A percentile compares a stretch with the other conserved stretches of the same genome.
Evolutionary conservation across 2,113 vertebrate genomes (phyloP).

Genomic region (Cygnus buccinator): DNA sequence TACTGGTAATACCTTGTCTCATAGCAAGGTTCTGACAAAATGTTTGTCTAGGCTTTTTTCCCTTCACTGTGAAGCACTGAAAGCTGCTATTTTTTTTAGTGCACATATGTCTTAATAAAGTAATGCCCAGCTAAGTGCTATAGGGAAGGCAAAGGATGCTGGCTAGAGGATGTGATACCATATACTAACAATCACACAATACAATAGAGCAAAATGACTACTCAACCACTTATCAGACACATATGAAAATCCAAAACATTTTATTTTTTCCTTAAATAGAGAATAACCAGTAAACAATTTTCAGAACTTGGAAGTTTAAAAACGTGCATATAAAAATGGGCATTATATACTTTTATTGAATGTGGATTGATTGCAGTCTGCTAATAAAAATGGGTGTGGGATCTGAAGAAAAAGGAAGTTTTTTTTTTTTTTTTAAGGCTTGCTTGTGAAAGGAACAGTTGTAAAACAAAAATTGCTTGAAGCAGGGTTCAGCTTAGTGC

Average conservation of each 20-base stretch:
- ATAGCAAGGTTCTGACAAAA: constrained; percentile 92
- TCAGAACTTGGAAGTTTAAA: constrained; percentile 91
- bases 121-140: constrained; percentile 98
- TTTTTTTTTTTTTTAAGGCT: constrained; percentile 90
- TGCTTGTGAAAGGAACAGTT: constrained; percentile 90
- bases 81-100: constrained; percentile 93
- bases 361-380: constrained; percentile 86
- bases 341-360: constrained; percentile 87
- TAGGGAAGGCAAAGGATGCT: constrained; percentile 88
- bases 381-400: constrained; percentile 89
- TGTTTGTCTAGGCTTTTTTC: constrained; percentile 94
- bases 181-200: constrained; percentile 87
- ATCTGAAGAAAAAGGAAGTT: constrained; percentile 85
- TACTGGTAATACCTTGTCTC: constrained; percentile 92
- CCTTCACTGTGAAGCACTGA: constrained; percentile 95
- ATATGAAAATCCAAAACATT: constrained; percentile 88
- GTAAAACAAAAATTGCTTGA: constrained; percentile 86
- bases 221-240: constrained; percentile 88
- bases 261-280: constrained; percentile 89
- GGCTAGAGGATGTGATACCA: constrained; percentile 84
- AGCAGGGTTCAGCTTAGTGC: constrained; percentile 90
- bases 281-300: constrained; percentile 91
- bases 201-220: constrained; percentile 88
- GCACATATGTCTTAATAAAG: constrained; percentile 96
- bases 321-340: constrained; percentile 94